Percentiles rank a stretch among this genome's conserved stretches.
Conservation (phyloP, 2,113 vertebrate species). For the Asarcornis scutulata region DNA sequence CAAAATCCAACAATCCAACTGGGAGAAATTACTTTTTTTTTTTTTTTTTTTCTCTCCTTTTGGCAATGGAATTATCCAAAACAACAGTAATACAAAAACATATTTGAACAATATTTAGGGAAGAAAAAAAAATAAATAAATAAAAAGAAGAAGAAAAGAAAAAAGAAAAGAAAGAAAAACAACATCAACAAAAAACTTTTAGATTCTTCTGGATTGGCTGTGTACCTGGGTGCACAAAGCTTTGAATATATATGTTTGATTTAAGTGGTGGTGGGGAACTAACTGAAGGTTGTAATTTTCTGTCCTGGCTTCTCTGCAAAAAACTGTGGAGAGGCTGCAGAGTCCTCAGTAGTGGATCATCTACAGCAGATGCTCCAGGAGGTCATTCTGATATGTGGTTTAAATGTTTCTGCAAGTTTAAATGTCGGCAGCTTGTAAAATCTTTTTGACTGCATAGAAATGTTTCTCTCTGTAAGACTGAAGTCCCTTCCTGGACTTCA, state of each 20-base stretch:
- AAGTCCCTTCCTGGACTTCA: not conserved
- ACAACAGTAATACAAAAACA: not conserved
- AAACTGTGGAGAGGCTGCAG: not conserved
- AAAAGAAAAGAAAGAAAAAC: not conserved
- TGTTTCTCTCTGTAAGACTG: not conserved
- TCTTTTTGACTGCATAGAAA: not conserved
- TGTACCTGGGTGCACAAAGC: not conserved
- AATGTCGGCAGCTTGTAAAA: not conserved
- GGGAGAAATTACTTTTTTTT: not conserved
- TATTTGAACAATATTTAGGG: not conserved
- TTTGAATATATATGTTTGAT: accelerated
- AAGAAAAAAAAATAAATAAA: no score
- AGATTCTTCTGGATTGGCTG: not conserved
- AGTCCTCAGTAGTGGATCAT: not conserved
- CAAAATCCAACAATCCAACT: not conserved
- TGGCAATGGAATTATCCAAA: not conserved
- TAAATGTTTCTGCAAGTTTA: not conserved
- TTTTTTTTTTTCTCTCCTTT: not conserved
- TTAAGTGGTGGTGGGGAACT: not conserved
- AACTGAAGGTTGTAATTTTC: not conserved
- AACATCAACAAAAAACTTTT: not conserved
- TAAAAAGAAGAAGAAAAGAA: no score
- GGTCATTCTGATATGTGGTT: not conserved
- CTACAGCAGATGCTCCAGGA: constrained; percentile 1
- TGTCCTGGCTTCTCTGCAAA: not conserved